These are phyloP conservation scores for Habrosyne pyritoides DNA, from an alignment of 2,888 invertebrate species.

Conservation along the genomic window DNA sequence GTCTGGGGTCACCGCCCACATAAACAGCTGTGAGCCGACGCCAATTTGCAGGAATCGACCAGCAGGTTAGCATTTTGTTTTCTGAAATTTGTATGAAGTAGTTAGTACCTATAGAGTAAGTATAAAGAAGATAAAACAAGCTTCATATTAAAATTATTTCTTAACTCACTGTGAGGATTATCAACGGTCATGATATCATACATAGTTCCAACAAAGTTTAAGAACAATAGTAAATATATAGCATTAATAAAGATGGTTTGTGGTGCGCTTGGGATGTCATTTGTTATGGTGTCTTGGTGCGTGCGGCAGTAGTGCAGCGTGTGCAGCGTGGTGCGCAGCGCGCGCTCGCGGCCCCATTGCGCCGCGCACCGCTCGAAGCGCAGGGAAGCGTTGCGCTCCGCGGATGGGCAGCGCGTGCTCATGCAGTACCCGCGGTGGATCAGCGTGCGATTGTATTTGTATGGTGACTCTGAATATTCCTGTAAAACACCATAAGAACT, in stretches of 20 bases:
- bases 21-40: conserved; percentile 27
- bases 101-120: no score
- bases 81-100: no score
- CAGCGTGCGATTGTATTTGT: conserved; percentile 42
- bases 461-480: conserved; percentile 33
- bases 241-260: conserved; percentile 26
- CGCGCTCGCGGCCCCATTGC: conserved; percentile 23
- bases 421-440: conserved; percentile 54
- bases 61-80: conserved; percentile 27
- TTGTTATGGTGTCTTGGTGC: conserved; percentile 8
- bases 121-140: no score
- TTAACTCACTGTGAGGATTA: conserved; percentile 27
- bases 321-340: conserved; percentile 22
- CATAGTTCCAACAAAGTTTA: conserved; percentile 39
- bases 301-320: conserved; percentile 33
- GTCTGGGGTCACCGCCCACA: conserved; percentile 35
- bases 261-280: conserved; percentile 3
- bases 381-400: conserved; percentile 25
- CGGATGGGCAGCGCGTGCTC: conserved; percentile 31
- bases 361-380: conserved; percentile 21
- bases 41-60: conserved; percentile 46
- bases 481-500: no score
- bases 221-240: conserved; percentile 23
- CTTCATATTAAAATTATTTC: no score
- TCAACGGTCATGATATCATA: conserved; percentile 31